Evolutionary conservation across 30 jellyfish, hydroid and myxozoan genomes (phyloP).

Genomic region (Aurelia sp.): DNA sequence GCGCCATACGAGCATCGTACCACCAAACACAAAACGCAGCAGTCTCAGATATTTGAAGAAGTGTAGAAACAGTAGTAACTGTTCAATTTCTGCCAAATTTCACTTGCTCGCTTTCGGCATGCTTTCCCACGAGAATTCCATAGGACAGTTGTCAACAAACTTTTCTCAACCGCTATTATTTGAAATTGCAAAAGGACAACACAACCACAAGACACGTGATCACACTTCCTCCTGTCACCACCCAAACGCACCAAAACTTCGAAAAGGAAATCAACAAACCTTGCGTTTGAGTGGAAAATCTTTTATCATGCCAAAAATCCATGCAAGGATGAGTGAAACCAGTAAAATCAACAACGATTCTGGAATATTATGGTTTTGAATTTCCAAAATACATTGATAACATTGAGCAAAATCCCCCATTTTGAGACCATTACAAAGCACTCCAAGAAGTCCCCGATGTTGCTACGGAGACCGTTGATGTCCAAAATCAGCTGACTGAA

Average conservation of each 20-base stretch:
- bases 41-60: neutral
- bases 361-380: slow-evolving; percentile 24
- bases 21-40: neutral
- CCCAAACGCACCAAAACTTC: neutral
- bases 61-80: too few relatives aligned
- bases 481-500: too few relatives aligned
- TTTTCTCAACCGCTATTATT: slow-evolving; percentile 62
- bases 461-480: neutral
- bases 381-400: neutral
- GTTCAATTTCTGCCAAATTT: neutral
- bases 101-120: neutral
- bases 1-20: neutral
- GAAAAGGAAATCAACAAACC: slow-evolving; percentile 34
- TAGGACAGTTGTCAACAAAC: neutral
- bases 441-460: neutral
- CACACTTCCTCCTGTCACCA: neutral
- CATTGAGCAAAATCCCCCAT: slow-evolving; percentile 27
- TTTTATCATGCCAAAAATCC: slow-evolving; percentile 7
- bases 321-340: neutral
- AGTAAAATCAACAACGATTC: slow-evolving; percentile 20
- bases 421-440: slow-evolving; percentile 43
- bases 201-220: slow-evolving; percentile 72
- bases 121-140: neutral
- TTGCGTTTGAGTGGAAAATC: slow-evolving; percentile 11
- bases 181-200: slow-evolving; percentile 35